phyloP scores from a whole-genome alignment of 2,888 invertebrate genomes.

The Leptinotarsa haldemani region DNA sequence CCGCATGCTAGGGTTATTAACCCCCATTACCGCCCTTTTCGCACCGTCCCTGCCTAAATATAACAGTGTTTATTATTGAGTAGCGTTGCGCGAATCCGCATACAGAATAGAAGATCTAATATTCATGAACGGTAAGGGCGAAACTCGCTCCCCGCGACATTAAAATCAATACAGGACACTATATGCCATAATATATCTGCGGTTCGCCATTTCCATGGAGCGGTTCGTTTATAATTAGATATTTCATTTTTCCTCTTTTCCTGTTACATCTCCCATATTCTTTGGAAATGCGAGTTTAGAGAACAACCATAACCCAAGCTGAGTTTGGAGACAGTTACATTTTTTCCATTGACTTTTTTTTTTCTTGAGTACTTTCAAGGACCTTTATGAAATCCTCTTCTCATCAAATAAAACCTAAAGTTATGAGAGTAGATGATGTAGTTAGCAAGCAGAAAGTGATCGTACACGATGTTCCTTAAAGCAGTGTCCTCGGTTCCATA shows the following conservation, averaged over 20 bases:
- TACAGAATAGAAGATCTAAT: slow-evolving; percentile 59
- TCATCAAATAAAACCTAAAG: no score
- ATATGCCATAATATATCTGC: slow-evolving; percentile 66
- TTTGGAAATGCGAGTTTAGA: not conserved
- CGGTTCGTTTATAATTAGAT: slow-evolving; percentile 25
- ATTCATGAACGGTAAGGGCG: slow-evolving; percentile 58
- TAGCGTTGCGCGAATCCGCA: slow-evolving; percentile 60
- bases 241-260: slow-evolving; percentile 9
- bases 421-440: no score
- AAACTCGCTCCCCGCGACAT: slow-evolving; percentile 61
- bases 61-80: slow-evolving; percentile 63
- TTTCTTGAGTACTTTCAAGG: no score
- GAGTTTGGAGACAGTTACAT: no score
- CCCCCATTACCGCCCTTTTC: not conserved
- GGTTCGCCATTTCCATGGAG: slow-evolving; percentile 57
- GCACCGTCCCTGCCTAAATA: slow-evolving; percentile 32
- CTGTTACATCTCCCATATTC: not conserved
- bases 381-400: no score
- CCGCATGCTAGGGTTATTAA: not conserved
- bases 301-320: not conserved
- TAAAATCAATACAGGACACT: slow-evolving; percentile 66
- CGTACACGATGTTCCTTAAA: no score
- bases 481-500: no score
- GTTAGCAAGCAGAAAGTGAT: no score
- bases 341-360: no score